These are phyloP conservation scores for Spicauda simplicius DNA, from an alignment of 2,888 invertebrate genomes.

Conservation along the genomic window DNA sequence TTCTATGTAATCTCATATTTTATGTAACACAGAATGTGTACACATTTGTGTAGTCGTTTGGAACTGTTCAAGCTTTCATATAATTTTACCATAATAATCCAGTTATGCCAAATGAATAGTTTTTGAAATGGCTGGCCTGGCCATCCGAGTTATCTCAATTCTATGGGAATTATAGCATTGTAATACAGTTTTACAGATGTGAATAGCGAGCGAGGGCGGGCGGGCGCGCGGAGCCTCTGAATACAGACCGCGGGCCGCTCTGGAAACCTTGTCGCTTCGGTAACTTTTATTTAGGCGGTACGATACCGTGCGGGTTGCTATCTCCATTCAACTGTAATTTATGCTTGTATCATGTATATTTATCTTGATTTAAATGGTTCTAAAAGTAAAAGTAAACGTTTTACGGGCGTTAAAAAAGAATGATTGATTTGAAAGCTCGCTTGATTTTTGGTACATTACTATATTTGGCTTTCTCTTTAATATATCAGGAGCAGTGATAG, in stretches of 20 bases:
- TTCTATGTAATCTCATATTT: not conserved
- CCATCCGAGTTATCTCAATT: not conserved
- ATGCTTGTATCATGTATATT: not conserved
- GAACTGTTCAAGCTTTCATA: not conserved
- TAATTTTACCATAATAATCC: not conserved
- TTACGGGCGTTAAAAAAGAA: too few species aligned
- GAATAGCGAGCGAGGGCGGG: not conserved
- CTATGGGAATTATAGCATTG: constrained; percentile 1
- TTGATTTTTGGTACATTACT: too few species aligned
- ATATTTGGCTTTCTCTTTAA: too few species aligned
- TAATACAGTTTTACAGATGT: not conserved
- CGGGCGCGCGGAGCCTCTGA: not conserved
- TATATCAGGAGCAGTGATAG: too few species aligned
- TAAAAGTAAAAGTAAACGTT: too few species aligned
- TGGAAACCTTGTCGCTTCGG: not conserved
- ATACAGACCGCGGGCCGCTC: not conserved
- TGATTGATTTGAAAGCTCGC: too few species aligned
- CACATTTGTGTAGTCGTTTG: too few species aligned
- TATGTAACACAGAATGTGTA: not conserved
- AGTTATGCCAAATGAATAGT: not conserved
- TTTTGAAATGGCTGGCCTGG: not conserved
- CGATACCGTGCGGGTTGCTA: not conserved
- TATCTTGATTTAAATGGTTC: not conserved
- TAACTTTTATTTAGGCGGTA: not conserved
- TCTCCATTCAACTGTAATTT: not conserved